Evolutionary conservation across 2,113 vertebrate species (phyloP), one percentile per base, ranked within the genome.

Genomic region (Emydocephalus ijimae): DNA sequence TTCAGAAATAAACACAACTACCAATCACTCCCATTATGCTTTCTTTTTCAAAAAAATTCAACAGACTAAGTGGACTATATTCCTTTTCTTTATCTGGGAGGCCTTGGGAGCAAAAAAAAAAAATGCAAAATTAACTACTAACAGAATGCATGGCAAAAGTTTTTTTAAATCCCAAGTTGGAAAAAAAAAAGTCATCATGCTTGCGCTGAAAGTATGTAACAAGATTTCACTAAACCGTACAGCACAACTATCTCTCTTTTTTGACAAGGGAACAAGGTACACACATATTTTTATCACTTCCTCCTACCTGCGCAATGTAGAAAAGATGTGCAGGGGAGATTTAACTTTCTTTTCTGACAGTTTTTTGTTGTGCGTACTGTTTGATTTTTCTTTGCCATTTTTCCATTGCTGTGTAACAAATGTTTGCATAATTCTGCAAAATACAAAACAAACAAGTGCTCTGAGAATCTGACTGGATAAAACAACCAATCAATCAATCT

Each of bases 341-440:
- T 98, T 99, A 95, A 98, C 98, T 92, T 98, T 99, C 97, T 98
- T 98, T 94, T 99, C 98, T 8, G 97, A 98, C 93, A 98, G 93
- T 96, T 98, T 99, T 96, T 98, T 98, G 96, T 96, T 98, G 95
- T 98, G 98, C 94, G 97, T 97, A 97, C 98, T 98, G 90, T 95
- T 98, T 94, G 98, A 97, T 95, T 98, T 98, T 88, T 99, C 98
- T 96, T 98, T 98, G 96, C 98, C 98, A 93, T 98, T 98, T 95
- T 99, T 99, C 98, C 98, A 99, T 93, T 99, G 98, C 93, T 98
- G 98, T 52, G 98, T 98, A 95, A 99, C 98, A 96, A 99, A 99
- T 0, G 98, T 98, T 97, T 99, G 98, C 98, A 99, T 99, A 95
- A 99, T 98, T 95, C 98, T 99, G 96, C 56, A 95, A 96, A 96